Percentiles rank a stretch among this genome's conserved stretches.
phyloP scores from a whole-genome alignment of 2,797 vertebrate species.

The Siniperca obscura region DNA sequence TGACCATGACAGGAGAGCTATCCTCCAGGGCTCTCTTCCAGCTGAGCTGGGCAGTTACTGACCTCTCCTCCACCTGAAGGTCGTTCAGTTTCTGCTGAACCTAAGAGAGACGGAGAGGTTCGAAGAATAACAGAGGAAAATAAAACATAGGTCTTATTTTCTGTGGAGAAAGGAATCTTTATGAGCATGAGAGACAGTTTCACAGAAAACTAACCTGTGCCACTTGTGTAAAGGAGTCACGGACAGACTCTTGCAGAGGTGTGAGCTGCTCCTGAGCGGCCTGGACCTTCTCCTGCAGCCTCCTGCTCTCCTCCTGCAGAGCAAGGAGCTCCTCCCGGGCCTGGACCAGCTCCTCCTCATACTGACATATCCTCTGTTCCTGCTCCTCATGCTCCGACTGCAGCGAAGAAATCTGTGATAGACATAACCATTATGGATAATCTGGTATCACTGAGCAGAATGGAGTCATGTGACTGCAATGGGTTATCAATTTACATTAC shows the following conservation, averaged over 20 bases:
- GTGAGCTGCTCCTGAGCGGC: slow-evolving; percentile 91
- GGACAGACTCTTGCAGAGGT: slow-evolving; percentile 93
- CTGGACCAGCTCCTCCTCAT: slow-evolving; percentile 92
- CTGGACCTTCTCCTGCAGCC: slow-evolving; percentile 91
- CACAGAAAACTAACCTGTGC: slow-evolving; percentile 83
- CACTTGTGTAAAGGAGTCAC: slow-evolving; percentile 93
- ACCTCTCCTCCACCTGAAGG: slow-evolving; percentile 89
- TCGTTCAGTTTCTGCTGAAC: slow-evolving; percentile 91
- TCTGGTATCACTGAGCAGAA: neutral
- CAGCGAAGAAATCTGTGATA: slow-evolving; percentile 90
- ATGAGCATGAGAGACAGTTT: neutral
- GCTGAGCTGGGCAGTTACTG: slow-evolving; percentile 86
- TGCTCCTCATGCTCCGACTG: slow-evolving; percentile 93
- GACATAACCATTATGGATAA: neutral
- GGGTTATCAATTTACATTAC: neutral
- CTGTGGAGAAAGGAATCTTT: neutral
- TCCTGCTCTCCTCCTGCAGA: slow-evolving; percentile 93
- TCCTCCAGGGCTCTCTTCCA: slow-evolving; percentile 91
- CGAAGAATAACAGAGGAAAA: neutral
- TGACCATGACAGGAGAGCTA: slow-evolving; percentile 89
- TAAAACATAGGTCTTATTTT: neutral
- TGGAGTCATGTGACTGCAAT: neutral
- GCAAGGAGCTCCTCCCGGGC: slow-evolving; percentile 92
- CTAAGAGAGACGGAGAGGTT: slow-evolving; percentile 68
- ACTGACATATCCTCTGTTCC: slow-evolving; percentile 92